Percentiles rank a stretch among this genome's conserved stretches.
Evolutionary conservation across 1,140 invertebrate species (phyloP).

Genomic region (Achatina immaculata): DNA sequence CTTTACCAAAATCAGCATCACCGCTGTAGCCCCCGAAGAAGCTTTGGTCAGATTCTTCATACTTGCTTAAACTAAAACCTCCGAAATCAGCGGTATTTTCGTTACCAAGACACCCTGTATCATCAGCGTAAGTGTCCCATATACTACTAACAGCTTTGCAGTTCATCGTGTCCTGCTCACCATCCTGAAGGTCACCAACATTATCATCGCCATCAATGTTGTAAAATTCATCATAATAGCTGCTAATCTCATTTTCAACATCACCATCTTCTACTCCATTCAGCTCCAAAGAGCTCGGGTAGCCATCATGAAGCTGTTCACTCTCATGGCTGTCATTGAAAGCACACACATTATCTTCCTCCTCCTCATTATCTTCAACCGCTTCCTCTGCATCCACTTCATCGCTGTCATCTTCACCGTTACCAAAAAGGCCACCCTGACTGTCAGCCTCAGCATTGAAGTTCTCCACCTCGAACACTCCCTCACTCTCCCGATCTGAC

Average conservation of each 20-base stretch:
- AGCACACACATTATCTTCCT: neutral
- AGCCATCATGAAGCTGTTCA: neutral
- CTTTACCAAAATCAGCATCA: neutral
- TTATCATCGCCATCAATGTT: constrained; percentile 32
- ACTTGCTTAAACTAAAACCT: neutral
- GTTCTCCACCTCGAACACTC: constrained; percentile 16
- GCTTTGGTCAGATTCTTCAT: neutral
- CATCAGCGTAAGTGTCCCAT: constrained; percentile 8
- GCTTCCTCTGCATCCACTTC: constrained; percentile 28
- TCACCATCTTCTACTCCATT: neutral
- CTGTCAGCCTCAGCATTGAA: constrained; percentile 16
- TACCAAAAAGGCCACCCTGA: constrained; percentile 26
- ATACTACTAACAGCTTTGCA: neutral
- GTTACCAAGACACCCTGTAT: neutral
- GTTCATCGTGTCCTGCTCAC: neutral
- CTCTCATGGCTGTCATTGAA: neutral
- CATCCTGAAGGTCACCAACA: neutral
- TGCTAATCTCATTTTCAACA: constrained; percentile 8
- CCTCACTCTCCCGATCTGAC: constrained; percentile 10
- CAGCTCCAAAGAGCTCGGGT: neutral
- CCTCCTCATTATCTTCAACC: constrained; percentile 12
- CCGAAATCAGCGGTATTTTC: constrained; percentile 6
- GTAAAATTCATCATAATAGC: constrained; percentile 38
- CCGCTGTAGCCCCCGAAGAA: neutral
- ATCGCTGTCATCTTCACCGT: constrained; percentile 36